Evolutionary conservation across 1,140 invertebrate genomes (phyloP), one percentile per base, ranked within the genome.

Genomic region (Macrobrachium nipponense): DNA sequence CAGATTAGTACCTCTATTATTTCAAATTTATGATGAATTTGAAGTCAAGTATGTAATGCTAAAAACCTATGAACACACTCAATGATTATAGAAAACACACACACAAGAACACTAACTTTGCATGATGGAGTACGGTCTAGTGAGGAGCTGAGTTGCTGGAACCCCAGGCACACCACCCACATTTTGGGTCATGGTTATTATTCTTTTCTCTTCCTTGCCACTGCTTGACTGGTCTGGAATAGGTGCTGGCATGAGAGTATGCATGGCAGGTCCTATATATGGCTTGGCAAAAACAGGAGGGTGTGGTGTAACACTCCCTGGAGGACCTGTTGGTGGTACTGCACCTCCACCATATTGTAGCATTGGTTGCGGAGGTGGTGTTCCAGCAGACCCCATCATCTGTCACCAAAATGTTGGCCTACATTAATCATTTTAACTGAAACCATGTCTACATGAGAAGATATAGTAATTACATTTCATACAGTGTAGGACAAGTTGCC

Each of bases 121-220:
- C 84, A 86, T 86, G 84, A 86, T 86, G 84, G 84, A 86, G 78
- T 86, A 86, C 27, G 84, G 84, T 86, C 84, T 79, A 60, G 84
- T 78, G 66, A 86, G 68, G 58, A 86, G 84, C 59, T 86, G 84
- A 62, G 84, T 72, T 60, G 84, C 62, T 58, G 84, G 84, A 23
- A 68, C 84, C 72, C 44, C 70, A 44, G 84, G 84, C 27, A 64
- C 82, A n/a, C 82, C 82, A 51, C 70, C 81, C 59, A 83, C 59
- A 23, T 80, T 80, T 59, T 86, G 84, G 70, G 84, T 80, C 59
- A 86, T 79, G 64, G 84, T 64, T 60, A 86, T 72, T 36, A 86
- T 77, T 43, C 84, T 58, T 66, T 86, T 86, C 62, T 86, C 84
- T n/a, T 86, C 84, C 78, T 86, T 86, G 59, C 84, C 77, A 36